These are phyloP conservation scores for Hybognathus amarus DNA, from an alignment of 2,797 vertebrate species.

Conservation along the genomic window DNA sequence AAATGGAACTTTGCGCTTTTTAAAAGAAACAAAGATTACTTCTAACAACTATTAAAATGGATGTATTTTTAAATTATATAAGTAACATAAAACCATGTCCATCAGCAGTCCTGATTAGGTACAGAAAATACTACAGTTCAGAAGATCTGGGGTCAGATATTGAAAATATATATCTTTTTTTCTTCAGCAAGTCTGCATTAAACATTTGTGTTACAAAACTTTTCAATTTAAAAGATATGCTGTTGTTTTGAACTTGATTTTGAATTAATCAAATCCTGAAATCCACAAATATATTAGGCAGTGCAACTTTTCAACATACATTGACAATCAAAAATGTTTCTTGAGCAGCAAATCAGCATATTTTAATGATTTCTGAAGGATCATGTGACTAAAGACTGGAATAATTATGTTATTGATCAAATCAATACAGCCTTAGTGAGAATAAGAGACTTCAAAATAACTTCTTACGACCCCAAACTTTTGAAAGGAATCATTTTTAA, in stretches of 20 bases:
- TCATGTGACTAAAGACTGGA: neutral
- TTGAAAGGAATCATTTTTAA: neutral
- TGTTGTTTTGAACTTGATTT: neutral
- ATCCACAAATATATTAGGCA: neutral
- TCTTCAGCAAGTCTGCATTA: neutral
- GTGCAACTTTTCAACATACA: neutral
- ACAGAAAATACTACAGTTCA: neutral
- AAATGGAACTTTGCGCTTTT: neutral
- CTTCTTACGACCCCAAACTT: neutral
- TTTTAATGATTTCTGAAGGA: neutral
- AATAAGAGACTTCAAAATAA: neutral
- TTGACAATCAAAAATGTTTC: neutral
- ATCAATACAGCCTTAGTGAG: neutral
- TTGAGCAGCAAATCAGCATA: neutral
- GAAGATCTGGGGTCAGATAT: neutral
- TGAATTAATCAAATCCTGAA: neutral
- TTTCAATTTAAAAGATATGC: neutral
- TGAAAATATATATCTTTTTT: neutral
- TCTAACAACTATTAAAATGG: neutral
- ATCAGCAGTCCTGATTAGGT: neutral
- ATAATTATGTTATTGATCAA: neutral
- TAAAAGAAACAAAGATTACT: neutral
- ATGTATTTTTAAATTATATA: neutral
- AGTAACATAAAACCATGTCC: neutral
- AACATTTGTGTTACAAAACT: neutral